Evolutionary conservation across 2,888 invertebrate genomes (phyloP).

Genomic region (Lasius platythorax): DNA sequence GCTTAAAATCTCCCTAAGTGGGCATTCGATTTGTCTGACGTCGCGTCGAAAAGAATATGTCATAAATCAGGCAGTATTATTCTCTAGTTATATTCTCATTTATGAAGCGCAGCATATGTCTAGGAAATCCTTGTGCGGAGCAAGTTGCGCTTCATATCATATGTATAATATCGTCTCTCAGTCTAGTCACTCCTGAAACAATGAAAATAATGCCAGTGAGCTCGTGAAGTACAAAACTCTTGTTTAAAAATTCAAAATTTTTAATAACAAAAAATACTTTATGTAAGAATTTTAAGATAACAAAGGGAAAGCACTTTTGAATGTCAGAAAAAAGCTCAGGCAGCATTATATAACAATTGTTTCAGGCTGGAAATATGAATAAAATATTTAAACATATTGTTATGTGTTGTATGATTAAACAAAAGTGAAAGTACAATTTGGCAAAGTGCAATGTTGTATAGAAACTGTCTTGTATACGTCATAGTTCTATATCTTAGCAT

Average conservation of each 20-base stretch:
- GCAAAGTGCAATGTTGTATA: slow-evolving; percentile 2
- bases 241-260: slow-evolving; percentile 67
- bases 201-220: slow-evolving; percentile 86
- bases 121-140: slow-evolving; percentile 70
- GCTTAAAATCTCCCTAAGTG: slow-evolving; percentile 22
- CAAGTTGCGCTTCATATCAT: slow-evolving; percentile 71
- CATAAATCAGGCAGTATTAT: slow-evolving; percentile 51
- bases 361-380: slow-evolving; percentile 83
- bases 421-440: slow-evolving; percentile 58
- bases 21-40: slow-evolving; percentile 10
- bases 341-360: slow-evolving; percentile 85
- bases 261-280: slow-evolving; percentile 68
- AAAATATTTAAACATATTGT: slow-evolving; percentile 66
- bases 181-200: slow-evolving; percentile 88
- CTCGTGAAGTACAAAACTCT: slow-evolving; percentile 71
- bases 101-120: slow-evolving; percentile 65
- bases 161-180: slow-evolving; percentile 75
- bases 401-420: slow-evolving; percentile 47
- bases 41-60: slow-evolving; percentile 36
- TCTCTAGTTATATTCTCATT: slow-evolving; percentile 44
- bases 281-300: slow-evolving; percentile 67
- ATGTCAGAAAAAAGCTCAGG: slow-evolving; percentile 82
- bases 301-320: slow-evolving; percentile 73
- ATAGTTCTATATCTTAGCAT: background rate
- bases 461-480: background rate